These are phyloP conservation scores for Tiphia femorata DNA, from an alignment of 2,888 invertebrate genomes.

Conservation along the genomic window DNA sequence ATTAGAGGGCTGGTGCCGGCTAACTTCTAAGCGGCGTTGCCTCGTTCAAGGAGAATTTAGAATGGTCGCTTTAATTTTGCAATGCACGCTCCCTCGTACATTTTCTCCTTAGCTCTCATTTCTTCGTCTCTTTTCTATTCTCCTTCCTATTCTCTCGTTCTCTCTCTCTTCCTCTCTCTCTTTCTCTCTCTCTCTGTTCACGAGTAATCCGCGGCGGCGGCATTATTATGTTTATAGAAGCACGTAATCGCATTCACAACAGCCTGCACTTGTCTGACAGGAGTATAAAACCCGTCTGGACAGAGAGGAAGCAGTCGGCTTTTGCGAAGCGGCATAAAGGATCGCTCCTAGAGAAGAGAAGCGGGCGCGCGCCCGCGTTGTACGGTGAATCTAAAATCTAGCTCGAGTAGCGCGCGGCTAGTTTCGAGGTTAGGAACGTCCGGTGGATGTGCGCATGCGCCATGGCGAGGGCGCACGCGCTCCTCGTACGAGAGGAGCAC, in stretches of 20 bases:
- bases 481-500: slow-evolving; percentile 3
- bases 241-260: slow-evolving; percentile 44
- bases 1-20: too few relatives aligned
- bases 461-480: slow-evolving; percentile 14
- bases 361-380: slow-evolving; percentile 23
- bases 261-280: slow-evolving; percentile 40
- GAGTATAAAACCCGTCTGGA: slow-evolving; percentile 35
- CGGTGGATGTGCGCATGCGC: background rate
- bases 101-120: too few relatives aligned
- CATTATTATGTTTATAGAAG: slow-evolving; percentile 12
- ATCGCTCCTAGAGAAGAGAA: background rate
- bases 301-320: slow-evolving; percentile 16
- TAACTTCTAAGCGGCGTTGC: too few relatives aligned
- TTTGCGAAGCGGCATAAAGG: slow-evolving; percentile 34
- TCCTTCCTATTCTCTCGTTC: too few relatives aligned
- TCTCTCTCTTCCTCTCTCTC: background rate
- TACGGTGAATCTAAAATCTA: slow-evolving; percentile 42
- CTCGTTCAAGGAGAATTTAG: too few relatives aligned
- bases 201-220: background rate
- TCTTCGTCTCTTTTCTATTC: too few relatives aligned
- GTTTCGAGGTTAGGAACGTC: slow-evolving; percentile 1
- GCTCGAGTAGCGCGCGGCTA: slow-evolving; percentile 9
- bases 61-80: too few relatives aligned
- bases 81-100: too few relatives aligned
- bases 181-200: background rate